These are phyloP conservation scores for Nomada lathburiana DNA, from an alignment of 2,888 invertebrate species.

Conservation along the genomic window DNA sequence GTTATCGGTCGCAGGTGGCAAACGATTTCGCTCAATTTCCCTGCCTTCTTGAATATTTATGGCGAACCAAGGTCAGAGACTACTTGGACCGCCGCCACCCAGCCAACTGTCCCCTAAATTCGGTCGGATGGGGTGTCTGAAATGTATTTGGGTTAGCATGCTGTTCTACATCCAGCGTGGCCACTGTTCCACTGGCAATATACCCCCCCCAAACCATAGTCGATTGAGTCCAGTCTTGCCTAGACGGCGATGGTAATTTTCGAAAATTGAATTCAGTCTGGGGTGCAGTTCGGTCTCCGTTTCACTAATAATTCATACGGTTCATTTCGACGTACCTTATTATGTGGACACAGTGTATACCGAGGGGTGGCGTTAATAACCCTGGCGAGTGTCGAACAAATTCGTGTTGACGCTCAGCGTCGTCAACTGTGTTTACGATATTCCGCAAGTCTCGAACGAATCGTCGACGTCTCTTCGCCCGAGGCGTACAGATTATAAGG, in stretches of 20 bases:
- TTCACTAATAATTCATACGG: background rate
- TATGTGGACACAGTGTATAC: no score
- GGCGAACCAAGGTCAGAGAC: slow-evolving; percentile 40
- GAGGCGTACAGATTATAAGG: no score
- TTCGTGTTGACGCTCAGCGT: no score
- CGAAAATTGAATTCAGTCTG: background rate
- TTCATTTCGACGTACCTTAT: no score
- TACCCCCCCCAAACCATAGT: background rate
- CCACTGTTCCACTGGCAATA: background rate
- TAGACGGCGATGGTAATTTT: background rate
- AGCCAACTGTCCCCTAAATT: slow-evolving; percentile 40
- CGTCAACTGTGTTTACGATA: no score
- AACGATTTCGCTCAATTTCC: slow-evolving; percentile 42
- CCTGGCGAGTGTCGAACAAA: no score
- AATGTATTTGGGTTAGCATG: slow-evolving; percentile 43
- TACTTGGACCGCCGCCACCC: slow-evolving; percentile 36
- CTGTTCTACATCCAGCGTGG: slow-evolving; percentile 13
- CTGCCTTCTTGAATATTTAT: slow-evolving; percentile 49
- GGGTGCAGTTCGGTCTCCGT: background rate
- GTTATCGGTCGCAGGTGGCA: slow-evolving; percentile 44
- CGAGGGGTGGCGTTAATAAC: no score
- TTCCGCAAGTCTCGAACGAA: no score
- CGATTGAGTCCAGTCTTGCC: background rate
- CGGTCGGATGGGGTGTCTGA: slow-evolving; percentile 22
- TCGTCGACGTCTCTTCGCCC: no score